These are phyloP conservation scores for Eupithecia dodoneata DNA, from an alignment of 2,888 invertebrate species.

Conservation along the genomic window DNA sequence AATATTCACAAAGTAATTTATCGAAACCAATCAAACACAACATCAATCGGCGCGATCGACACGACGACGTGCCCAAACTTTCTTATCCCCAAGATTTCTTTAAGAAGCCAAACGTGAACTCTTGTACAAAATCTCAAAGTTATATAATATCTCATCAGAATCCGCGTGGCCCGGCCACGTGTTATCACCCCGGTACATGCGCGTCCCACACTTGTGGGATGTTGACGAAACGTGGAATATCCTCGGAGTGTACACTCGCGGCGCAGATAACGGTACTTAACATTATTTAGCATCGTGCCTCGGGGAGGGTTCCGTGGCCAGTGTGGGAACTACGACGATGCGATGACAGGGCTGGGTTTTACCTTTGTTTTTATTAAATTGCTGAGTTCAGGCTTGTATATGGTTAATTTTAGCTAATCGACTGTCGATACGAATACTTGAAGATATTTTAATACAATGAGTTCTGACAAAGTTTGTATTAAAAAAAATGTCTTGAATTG, in stretches of 20 bases:
- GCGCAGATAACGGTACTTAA: conserved; percentile 2
- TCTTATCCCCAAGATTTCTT: conserved; percentile 6
- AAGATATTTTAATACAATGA: no score
- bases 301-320: neutral
- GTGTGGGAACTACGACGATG: neutral
- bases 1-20: conserved; percentile 4
- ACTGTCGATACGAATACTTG: neutral
- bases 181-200: neutral
- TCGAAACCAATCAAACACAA: neutral
- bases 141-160: neutral
- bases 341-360: neutral
- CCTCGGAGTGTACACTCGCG: neutral
- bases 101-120: neutral
- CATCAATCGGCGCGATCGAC: neutral
- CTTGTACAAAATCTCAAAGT: neutral
- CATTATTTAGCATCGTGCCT: conserved; percentile 1
- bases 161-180: neutral
- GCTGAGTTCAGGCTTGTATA: neutral
- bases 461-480: no score
- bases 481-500: neutral
- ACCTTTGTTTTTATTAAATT: neutral
- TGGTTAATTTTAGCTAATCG: neutral
- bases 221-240: neutral
- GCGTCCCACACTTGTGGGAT: neutral
- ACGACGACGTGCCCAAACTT: neutral